Evolutionary conservation across 2,113 vertebrate species (phyloP).

Genomic region (Sprattus sprattus): DNA sequence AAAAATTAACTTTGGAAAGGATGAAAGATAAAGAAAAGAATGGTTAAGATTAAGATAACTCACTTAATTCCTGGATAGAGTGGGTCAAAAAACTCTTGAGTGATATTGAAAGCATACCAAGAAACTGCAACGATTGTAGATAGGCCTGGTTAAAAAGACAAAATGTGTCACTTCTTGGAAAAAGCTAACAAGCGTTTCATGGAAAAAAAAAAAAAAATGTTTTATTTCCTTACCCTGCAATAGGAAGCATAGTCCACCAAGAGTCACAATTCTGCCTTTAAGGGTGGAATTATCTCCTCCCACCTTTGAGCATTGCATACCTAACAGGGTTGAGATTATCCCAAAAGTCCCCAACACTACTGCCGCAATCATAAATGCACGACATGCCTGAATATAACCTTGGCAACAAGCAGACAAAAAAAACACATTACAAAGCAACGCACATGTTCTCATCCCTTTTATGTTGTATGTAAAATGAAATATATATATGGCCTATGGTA

Average conservation of each 20-base stretch:
- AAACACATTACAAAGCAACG: background rate
- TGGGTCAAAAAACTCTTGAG: slow-evolving; percentile 80
- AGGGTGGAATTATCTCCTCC: slow-evolving; percentile 67
- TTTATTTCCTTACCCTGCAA: slow-evolving; percentile 75
- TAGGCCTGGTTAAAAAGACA: slow-evolving; percentile 62
- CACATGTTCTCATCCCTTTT: background rate
- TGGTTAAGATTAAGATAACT: slow-evolving; percentile 51
- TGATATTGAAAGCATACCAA: slow-evolving; percentile 86
- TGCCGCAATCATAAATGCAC: slow-evolving; percentile 82
- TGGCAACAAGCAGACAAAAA: background rate
- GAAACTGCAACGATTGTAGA: slow-evolving; percentile 81
- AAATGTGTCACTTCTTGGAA: background rate
- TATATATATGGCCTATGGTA: no score
- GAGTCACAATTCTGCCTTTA: slow-evolving; percentile 74
- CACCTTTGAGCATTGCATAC: slow-evolving; percentile 80
- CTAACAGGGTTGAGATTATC: slow-evolving; percentile 67
- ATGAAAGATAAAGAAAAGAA: background rate
- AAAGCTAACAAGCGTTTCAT: background rate
- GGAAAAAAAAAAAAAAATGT: no score
- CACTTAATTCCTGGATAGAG: slow-evolving; percentile 81
- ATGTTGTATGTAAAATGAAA: no score
- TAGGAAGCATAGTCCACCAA: slow-evolving; percentile 75
- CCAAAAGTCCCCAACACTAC: slow-evolving; percentile 78
- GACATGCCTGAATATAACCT: slow-evolving; percentile 84
- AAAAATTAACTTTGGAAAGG: background rate